Evolutionary conservation across 30 jellyfish, hydroid and myxozoan species (phyloP).

Genomic region (Hydra vulgaris): DNA sequence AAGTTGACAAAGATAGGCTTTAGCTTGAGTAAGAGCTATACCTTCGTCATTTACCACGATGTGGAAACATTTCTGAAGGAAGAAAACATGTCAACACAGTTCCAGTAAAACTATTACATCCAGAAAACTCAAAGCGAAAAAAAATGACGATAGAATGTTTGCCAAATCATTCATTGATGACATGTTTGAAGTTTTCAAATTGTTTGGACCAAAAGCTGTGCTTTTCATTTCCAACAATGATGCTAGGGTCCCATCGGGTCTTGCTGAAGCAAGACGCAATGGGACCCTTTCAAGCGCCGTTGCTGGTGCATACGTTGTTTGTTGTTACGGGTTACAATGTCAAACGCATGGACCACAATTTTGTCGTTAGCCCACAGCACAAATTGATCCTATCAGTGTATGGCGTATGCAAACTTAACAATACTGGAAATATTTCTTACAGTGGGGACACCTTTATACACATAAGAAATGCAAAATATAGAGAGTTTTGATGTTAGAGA

Average conservation of each 20-base stretch:
- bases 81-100: slow-evolving; percentile 20
- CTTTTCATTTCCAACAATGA: too few species aligned
- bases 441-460: not conserved
- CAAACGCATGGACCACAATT: slow-evolving; percentile 19
- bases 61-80: slow-evolving; percentile 22
- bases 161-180: too few species aligned
- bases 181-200: too few species aligned
- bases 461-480: not conserved
- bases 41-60: slow-evolving; percentile 8
- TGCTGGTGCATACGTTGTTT: too few species aligned
- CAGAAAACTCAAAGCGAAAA: too few species aligned
- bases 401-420: slow-evolving; percentile 14
- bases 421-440: not conserved
- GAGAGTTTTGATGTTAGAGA: too few species aligned
- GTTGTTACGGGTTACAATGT: slow-evolving; percentile 32
- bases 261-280: too few species aligned
- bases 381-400: slow-evolving; percentile 43
- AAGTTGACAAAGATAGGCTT: slow-evolving; percentile 22
- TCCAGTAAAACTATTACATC: slow-evolving; percentile 30
- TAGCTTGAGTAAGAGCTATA: slow-evolving; percentile 5
- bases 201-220: too few species aligned
- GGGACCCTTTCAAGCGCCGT: too few species aligned
- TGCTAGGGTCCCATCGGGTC: too few species aligned
- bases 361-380: slow-evolving; percentile 36
- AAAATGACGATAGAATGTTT: too few species aligned